phyloP scores from a whole-genome alignment of 2,888 invertebrate species.

The Lasioglossum vierecki region DNA sequence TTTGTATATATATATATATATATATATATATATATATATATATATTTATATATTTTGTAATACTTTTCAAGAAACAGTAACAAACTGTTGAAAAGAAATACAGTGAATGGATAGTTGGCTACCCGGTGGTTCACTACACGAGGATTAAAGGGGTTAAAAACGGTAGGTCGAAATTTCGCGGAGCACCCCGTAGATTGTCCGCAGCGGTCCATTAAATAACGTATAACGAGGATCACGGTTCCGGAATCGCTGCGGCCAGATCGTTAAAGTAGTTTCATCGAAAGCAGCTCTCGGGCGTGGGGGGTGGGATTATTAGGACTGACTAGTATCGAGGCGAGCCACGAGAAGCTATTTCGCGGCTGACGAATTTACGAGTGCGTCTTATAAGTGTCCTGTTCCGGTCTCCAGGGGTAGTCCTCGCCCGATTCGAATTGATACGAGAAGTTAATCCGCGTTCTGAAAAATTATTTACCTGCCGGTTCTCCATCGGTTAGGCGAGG shows the following conservation, averaged over 20 bases:
- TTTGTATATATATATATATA: too few species aligned
- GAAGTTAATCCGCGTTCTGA: constrained; percentile 13
- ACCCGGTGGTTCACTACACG: too few species aligned
- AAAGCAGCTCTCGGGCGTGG: neutral
- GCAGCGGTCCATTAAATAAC: neutral
- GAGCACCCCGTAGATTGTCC: neutral
- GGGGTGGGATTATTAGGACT: neutral
- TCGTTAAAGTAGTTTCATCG: constrained; percentile 6
- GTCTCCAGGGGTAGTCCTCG: neutral
- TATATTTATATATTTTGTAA: too few species aligned
- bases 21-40: too few species aligned
- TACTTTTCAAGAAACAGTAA: too few species aligned
- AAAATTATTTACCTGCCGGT: constrained; percentile 23
- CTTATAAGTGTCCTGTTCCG: neutral
- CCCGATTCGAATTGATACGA: constrained; percentile 40
- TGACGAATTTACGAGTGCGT: constrained; percentile 12
- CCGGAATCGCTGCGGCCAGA: neutral
- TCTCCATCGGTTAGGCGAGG: neutral
- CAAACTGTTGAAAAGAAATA: too few species aligned
- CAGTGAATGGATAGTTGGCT: too few species aligned
- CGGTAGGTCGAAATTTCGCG: neutral
- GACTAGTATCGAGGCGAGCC: neutral
- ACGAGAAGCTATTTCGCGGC: neutral
- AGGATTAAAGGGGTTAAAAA: too few species aligned
- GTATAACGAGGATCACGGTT: neutral